phyloP scores from a whole-genome alignment of 2,113 vertebrate species.

The Protomyctophum bolini region DNA sequence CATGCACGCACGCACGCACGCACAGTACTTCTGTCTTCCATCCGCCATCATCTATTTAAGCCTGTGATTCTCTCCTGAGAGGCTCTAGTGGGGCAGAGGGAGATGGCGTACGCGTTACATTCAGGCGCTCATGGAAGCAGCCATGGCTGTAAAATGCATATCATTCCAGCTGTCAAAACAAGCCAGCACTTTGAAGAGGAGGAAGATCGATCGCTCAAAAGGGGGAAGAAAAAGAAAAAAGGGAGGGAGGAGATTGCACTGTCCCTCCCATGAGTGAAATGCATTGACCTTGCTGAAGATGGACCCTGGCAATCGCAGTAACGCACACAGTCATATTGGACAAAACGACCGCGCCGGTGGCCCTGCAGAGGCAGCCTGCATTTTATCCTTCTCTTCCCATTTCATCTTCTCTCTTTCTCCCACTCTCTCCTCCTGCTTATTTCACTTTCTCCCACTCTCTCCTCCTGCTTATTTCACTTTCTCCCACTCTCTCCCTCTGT shows the following conservation, averaged over 20 bases:
- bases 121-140: conserved; percentile 16
- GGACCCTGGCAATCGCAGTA: neutral
- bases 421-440: neutral
- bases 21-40: conserved; percentile 14
- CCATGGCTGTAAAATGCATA: conserved; percentile 18
- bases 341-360: neutral
- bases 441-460: neutral
- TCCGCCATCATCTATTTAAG: conserved; percentile 39
- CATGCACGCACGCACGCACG: conserved; percentile 16
- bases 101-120: conserved; percentile 3
- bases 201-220: conserved; percentile 25
- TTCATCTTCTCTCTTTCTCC: neutral
- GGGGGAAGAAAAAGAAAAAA: too few relatives aligned
- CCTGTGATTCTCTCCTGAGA: neutral
- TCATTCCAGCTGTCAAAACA: conserved; percentile 44
- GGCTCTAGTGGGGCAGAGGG: too few relatives aligned
- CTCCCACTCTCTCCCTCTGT: neutral
- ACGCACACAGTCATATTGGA: too few relatives aligned
- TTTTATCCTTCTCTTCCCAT: neutral
- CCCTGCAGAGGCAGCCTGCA: neutral
- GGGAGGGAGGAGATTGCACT: neutral
- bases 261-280: neutral
- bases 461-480: neutral
- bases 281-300: neutral
- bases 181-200: neutral